These are phyloP conservation scores for Venturia canescens DNA, from an alignment of 1,140 invertebrate species.

Conservation along the genomic window DNA sequence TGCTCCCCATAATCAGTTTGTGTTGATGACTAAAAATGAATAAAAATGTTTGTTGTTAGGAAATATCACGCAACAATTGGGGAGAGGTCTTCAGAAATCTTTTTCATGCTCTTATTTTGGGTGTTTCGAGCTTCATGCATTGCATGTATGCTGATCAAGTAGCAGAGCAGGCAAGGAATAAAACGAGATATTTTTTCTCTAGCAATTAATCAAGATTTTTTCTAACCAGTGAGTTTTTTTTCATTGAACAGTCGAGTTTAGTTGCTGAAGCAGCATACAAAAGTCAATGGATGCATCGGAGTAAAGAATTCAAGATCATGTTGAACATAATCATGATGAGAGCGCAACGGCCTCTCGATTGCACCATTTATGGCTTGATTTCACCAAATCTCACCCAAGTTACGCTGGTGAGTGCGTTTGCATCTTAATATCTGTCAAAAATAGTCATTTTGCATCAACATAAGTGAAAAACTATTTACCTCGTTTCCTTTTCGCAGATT, in stretches of 20 bases:
- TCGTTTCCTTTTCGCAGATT: too few relatives aligned
- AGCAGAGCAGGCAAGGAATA: background rate
- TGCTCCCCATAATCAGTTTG: too few relatives aligned
- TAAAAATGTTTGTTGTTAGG: background rate
- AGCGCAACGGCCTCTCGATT: slow-evolving; percentile 32
- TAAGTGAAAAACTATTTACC: too few relatives aligned
- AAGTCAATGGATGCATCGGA: slow-evolving; percentile 30
- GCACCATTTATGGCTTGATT: slow-evolving; percentile 37
- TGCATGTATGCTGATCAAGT: background rate
- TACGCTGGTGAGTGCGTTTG: slow-evolving; percentile 2
- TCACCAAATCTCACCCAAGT: slow-evolving; percentile 16
- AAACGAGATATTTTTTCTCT: background rate
- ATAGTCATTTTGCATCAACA: background rate
- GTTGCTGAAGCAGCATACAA: slow-evolving; percentile 11
- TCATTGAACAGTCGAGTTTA: background rate
- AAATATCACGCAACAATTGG: background rate
- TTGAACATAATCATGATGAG: slow-evolving; percentile 37
- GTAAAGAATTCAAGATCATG: slow-evolving; percentile 34
- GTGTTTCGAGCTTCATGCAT: background rate
- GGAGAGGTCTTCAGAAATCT: background rate
- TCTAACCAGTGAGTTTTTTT: background rate
- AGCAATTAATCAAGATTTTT: background rate
- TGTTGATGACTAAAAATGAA: background rate
- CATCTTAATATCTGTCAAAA: background rate
- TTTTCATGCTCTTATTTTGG: background rate